These are phyloP conservation scores for Drosophila bocki DNA, from an alignment of 1,140 invertebrate genomes.

Conservation along the genomic window DNA sequence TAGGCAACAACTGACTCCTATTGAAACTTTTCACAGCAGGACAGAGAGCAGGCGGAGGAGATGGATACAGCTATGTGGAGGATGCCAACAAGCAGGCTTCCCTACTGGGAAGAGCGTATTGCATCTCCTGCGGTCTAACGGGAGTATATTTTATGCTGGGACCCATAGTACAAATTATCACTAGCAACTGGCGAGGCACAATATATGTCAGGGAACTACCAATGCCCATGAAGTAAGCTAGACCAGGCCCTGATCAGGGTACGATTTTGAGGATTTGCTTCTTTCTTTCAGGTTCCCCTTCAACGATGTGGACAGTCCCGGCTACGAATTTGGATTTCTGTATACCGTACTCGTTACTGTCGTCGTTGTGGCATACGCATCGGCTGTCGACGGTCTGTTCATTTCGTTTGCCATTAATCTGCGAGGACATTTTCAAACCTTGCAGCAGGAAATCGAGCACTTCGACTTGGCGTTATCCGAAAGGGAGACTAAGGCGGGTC, in stretches of 20 bases:
- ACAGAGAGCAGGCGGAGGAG: constrained; percentile 2
- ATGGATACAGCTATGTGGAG: constrained; percentile 30
- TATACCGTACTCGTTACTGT: constrained; percentile 68
- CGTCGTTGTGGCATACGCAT: constrained; percentile 65
- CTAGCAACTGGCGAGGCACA: constrained; percentile 29
- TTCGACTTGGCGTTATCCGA: constrained; percentile 15
- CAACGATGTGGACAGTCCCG: constrained; percentile 59
- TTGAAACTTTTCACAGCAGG: constrained; percentile 39
- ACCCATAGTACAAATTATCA: constrained; percentile 60
- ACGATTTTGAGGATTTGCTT: background rate
- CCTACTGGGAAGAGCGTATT: constrained; percentile 59
- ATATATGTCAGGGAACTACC: constrained; percentile 56
- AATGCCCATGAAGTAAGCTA: constrained; percentile 77
- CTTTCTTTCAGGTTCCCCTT: constrained; percentile 62
- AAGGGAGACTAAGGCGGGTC: constrained; percentile 7
- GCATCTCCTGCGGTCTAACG: constrained; percentile 60
- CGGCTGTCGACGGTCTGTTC: constrained; percentile 73
- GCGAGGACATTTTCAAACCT: constrained; percentile 69
- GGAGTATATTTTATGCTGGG: constrained; percentile 72
- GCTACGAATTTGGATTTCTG: constrained; percentile 63
- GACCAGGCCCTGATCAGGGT: background rate
- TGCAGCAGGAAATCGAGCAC: constrained; percentile 56
- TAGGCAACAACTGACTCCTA: constrained; percentile 5
- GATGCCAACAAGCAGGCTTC: constrained; percentile 59
- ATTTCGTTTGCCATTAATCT: constrained; percentile 76